Percentiles rank a stretch among this genome's conserved stretches.
These are phyloP conservation scores for Lepidotrigona ventralis DNA, from an alignment of 1,140 invertebrate genomes.

Conservation along the genomic window DNA sequence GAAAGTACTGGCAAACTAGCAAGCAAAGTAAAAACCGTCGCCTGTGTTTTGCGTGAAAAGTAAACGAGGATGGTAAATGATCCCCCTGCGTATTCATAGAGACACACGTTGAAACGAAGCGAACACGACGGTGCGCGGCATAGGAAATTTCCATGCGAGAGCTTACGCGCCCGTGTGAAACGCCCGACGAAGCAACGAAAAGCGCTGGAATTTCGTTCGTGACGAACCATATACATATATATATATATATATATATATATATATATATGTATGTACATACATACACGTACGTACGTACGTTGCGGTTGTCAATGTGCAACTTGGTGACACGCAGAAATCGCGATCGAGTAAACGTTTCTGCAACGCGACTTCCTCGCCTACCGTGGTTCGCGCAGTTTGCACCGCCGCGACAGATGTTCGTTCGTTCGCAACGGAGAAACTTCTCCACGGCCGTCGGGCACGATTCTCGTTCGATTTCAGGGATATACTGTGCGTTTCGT, in stretches of 20 bases:
- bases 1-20: background rate
- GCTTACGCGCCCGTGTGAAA: background rate
- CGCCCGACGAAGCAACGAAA: conserved; percentile 16
- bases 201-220: background rate
- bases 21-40: background rate
- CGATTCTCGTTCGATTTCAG: background rate
- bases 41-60: background rate
- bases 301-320: conserved; percentile 5
- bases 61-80: background rate
- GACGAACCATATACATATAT: background rate
- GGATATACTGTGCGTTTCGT: background rate
- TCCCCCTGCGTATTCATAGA: too few species aligned
- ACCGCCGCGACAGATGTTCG: conserved; percentile 37
- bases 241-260: background rate
- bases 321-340: conserved; percentile 34
- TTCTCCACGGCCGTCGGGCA: conserved; percentile 28
- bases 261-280: background rate
- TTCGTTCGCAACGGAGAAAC: conserved; percentile 11
- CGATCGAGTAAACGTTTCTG: conserved; percentile 27
- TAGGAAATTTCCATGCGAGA: conserved; percentile 30
- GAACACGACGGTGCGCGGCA: background rate
- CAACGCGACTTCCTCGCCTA: background rate
- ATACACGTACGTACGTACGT: background rate
- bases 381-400: conserved; percentile 4
- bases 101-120: background rate